Evolutionary conservation across 2,113 vertebrate species (phyloP), one percentile per base, ranked within the genome.

Genomic region (Blennius ocellaris): DNA sequence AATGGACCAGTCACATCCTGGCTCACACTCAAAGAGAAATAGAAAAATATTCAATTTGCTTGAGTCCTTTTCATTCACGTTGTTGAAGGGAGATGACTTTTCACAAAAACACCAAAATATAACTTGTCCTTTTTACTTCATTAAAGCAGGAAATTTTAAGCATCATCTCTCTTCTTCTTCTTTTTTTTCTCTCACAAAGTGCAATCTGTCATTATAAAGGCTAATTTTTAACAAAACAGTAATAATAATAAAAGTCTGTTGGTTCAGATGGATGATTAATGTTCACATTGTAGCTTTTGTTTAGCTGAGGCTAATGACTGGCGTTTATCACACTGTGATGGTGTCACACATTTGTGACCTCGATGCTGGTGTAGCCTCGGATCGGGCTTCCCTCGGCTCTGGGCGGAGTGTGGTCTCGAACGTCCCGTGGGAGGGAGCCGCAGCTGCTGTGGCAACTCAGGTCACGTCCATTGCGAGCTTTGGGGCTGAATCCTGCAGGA

Each of bases 341-440:
- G 57, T 61, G 36, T 95, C 85, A 96, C 74, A 96, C 95, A 0
- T 95, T 96, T 77, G 94, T 94, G 86, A 94, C 93, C 84, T 95
- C 95, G 17, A 94, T 91, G 76, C 93, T 89, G 10, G 78, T 85
- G 88, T 90, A 94, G 47, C 92, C 84, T 2, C 88, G 92, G 82
- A 93, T 82, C 0, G 91, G 93, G 65, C 94, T 92, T 52, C 82
- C 90, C 51, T 95, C 94, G 0, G 73, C 40, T 69, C 92, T 78
- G 70, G 86, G 80, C 0, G 90, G 84, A 59, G 92, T 87, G 56
- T 86, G 87, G 15, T 93, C 92, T 2, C 84, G 91, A 15, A 79
- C 87, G 11, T 95, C 94, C 0, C 91, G 90, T 6, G 92, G 91
- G 41, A 95, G 89, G 4, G 94, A 95, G 70, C 93, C 92, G 0